Evolutionary conservation across 1,140 invertebrate species (phyloP).

Genomic region (Ericerus pela): DNA sequence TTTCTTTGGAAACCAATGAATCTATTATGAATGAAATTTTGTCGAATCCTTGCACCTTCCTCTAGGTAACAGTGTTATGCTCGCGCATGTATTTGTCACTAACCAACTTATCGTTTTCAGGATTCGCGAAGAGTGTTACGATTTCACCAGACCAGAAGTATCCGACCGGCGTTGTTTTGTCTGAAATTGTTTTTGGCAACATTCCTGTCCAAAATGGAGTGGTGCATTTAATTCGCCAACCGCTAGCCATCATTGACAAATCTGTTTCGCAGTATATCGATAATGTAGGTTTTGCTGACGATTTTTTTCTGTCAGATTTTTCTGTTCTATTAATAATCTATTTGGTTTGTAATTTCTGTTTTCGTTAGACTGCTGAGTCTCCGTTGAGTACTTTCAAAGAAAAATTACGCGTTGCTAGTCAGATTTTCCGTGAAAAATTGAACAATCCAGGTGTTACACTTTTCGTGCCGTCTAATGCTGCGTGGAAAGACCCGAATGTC

Average conservation of each 20-base stretch:
- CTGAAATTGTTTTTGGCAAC: constrained; percentile 76
- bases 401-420: neutral
- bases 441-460: constrained; percentile 49
- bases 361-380: no score
- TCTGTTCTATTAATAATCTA: neutral
- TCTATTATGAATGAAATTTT: no score
- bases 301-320: neutral
- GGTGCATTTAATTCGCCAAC: constrained; percentile 76
- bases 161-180: constrained; percentile 61
- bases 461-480: constrained; percentile 78
- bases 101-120: constrained; percentile 37
- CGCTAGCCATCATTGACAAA: constrained; percentile 75
- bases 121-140: constrained; percentile 76
- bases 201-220: constrained; percentile 86
- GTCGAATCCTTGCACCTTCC: no score
- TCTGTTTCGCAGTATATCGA: constrained; percentile 61
- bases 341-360: no score
- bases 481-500: constrained; percentile 51
- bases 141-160: constrained; percentile 58
- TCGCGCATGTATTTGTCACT: neutral
- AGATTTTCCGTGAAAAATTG: neutral
- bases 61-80: no score
- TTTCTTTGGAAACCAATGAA: no score
- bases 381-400: neutral
- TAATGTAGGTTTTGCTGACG: neutral